Evolutionary conservation across 2,797 vertebrate species (phyloP), one percentile per base, ranked within the genome.

Genomic region (Mallotus villosus): DNA sequence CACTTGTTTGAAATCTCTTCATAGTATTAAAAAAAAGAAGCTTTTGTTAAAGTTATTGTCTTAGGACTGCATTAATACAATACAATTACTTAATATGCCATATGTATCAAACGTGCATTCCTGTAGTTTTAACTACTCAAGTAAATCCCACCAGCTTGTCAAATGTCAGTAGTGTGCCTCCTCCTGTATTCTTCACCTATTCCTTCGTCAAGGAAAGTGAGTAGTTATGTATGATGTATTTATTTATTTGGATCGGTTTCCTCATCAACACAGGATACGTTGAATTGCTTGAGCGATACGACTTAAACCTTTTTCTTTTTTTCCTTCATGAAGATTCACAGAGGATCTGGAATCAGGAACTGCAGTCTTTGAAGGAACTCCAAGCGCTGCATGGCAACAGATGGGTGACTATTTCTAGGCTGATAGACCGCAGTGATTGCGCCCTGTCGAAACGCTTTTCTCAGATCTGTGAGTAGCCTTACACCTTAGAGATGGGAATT

Each of bases 181-280:
- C 21, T 19, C 25, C 55, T 51, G 7, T 24, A 72, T 24, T n/a
- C 24, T 49, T 19, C 49, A 3, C 4, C 7, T 55, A 63, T 29
- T 37, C 61, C 25, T 53, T 71, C 8, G 61, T 1, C 70, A 64
- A 79, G 92, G 92, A 53, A 83, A 78, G 92, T 94, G 72, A 89
- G 83, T 57, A 55, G 14, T 51, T 59, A 6, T n/a, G n/a, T n/a
- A n/a, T n/a, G 7, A 37, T 67, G 27, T 8, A 41, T 12, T 46
- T 2, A 73, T 70, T 69, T 59, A 29, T 2, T 71, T 53, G 5
- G 11, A 53, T 5, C 9, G 27, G 22, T 32, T 7, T 1, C 34
- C 27, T 5, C n/a, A 41, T 12, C 32, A 12, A 5, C 32, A n/a
- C 14, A 67, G n/a, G 27, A 11, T 2, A 22, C 55, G 25, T 14